phyloP scores from a whole-genome alignment of 2,888 invertebrate species.

The Melieria omissa region DNA sequence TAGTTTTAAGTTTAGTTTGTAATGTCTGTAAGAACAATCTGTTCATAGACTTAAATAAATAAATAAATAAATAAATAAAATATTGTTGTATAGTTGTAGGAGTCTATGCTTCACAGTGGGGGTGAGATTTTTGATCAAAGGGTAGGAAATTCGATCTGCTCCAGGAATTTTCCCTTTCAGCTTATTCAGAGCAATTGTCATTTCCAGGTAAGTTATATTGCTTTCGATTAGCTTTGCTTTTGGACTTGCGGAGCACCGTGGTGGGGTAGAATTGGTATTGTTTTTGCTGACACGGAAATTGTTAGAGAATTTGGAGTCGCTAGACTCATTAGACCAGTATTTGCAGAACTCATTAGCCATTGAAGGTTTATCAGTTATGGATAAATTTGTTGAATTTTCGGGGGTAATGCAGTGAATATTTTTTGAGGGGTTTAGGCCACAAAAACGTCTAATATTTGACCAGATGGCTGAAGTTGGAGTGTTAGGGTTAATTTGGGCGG shows the following conservation, averaged over 20 bases:
- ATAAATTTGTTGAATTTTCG: not conserved
- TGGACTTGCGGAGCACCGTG: not conserved
- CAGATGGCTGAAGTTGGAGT: constrained; percentile 22
- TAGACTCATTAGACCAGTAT: constrained; percentile 9
- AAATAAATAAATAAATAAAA: too few species aligned
- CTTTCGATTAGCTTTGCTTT: constrained; percentile 13
- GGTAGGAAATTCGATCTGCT: constrained; percentile 26
- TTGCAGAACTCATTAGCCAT: constrained; percentile 6
- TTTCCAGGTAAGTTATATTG: not conserved
- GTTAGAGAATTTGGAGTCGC: constrained; percentile 13
- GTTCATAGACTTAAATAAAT: too few species aligned
- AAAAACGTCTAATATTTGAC: constrained; percentile 22
- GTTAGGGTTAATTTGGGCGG: constrained; percentile 20
- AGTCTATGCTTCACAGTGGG: not conserved
- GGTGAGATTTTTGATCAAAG: constrained; percentile 1
- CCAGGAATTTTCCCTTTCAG: constrained; percentile 30
- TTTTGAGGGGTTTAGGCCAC: not conserved
- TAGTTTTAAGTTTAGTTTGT: too few species aligned
- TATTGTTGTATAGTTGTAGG: not conserved
- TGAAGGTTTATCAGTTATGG: not conserved
- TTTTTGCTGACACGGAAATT: constrained; percentile 20
- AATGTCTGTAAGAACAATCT: too few species aligned
- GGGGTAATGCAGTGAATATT: not conserved
- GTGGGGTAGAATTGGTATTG: not conserved
- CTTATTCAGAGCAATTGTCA: constrained; percentile 16